phyloP scores from a whole-genome alignment of 1,140 invertebrate genomes.

The Ooceraea biroi region DNA sequence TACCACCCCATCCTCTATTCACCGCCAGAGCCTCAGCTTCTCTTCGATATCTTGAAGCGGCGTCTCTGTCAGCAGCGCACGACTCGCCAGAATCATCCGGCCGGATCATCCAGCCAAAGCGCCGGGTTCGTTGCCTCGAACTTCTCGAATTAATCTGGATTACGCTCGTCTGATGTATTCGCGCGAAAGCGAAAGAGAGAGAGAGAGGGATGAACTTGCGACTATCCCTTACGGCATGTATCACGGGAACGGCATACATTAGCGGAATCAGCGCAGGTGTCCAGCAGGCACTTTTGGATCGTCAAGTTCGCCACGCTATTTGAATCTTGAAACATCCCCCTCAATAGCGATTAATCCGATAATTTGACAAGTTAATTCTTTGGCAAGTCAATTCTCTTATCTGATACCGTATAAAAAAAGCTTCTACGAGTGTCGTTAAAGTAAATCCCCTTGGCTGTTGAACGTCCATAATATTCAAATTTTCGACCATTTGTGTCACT shows the following conservation, averaged over 20 bases:
- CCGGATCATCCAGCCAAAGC: neutral
- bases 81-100: neutral
- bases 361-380: too few relatives aligned
- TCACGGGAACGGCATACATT: neutral
- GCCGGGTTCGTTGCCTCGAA: neutral
- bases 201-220: neutral
- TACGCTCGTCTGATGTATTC: slow-evolving; percentile 19
- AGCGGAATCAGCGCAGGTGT: neutral
- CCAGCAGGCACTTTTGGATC: neutral
- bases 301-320: too few relatives aligned
- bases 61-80: neutral
- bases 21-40: neutral
- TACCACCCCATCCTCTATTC: neutral
- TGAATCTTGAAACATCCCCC: too few relatives aligned
- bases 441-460: neutral
- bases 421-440: neutral
- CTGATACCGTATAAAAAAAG: neutral
- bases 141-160: slow-evolving; percentile 25
- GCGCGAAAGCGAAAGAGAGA: neutral
- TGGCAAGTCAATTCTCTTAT: too few relatives aligned
- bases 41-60: slow-evolving; percentile 38
- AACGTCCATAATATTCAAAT: slow-evolving; percentile 14
- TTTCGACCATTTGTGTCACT: neutral
- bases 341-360: too few relatives aligned
- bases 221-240: neutral